Conservation (phyloP, 2,113 vertebrate species). For the Ptilonorhynchus violaceus region DNA sequence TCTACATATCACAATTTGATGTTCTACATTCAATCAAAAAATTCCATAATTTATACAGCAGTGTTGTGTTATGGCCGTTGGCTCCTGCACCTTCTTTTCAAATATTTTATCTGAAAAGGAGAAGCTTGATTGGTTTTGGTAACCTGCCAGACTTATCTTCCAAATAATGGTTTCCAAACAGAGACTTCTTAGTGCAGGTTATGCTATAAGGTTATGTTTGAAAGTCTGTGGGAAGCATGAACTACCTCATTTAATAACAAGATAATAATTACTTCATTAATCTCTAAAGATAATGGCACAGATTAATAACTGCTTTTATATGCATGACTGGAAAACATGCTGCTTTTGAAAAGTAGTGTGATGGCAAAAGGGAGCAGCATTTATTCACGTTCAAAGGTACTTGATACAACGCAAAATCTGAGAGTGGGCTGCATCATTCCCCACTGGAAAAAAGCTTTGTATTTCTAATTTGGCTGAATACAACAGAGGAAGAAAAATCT, state of each 20-base stretch:
- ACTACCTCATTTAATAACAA: not conserved
- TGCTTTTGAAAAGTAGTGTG: not conserved
- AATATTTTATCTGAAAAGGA: not conserved
- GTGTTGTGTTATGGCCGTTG: not conserved
- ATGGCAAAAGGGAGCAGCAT: not conserved
- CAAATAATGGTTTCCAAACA: not conserved
- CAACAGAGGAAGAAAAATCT: not conserved
- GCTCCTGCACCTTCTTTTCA: not conserved
- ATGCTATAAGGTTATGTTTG: not conserved
- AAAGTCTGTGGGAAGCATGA: not conserved
- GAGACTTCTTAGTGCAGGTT: not conserved
- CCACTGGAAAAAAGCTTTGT: not conserved
- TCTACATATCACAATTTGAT: not conserved
- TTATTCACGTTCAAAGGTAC: not conserved
- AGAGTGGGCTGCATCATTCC: not conserved
- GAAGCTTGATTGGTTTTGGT: not conserved
- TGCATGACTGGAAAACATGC: not conserved
- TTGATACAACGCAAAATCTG: not conserved
- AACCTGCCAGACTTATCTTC: not conserved
- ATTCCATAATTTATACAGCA: not conserved
- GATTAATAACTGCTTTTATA: not conserved
- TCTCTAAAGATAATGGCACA: not conserved
- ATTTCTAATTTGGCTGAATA: not conserved
- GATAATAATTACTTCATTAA: not conserved
- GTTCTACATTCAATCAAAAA: not conserved